These are phyloP conservation scores for Podocnemis expansa DNA, from an alignment of 2,113 vertebrate genomes.

Conservation along the genomic window DNA sequence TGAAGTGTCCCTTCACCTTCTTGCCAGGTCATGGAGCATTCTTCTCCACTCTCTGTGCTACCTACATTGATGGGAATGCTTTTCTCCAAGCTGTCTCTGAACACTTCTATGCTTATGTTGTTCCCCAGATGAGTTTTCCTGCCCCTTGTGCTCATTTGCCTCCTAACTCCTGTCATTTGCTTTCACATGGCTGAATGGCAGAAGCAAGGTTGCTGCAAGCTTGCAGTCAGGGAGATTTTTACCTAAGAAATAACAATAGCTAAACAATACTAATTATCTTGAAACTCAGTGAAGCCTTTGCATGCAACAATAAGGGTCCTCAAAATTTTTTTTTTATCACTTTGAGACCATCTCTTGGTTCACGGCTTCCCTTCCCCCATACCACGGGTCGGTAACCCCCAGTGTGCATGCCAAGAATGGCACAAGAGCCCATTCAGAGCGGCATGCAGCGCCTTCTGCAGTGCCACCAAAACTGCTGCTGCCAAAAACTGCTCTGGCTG, in stretches of 20 bases:
- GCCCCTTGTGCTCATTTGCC: fast-evolving
- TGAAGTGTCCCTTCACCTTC: neutral
- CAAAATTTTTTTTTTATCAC: too few species aligned
- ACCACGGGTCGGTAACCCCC: too few species aligned
- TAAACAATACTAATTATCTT: fast-evolving
- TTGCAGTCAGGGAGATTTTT: neutral
- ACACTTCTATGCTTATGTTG: neutral
- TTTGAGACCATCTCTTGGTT: too few species aligned
- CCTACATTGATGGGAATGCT: neutral
- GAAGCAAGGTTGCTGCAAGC: neutral
- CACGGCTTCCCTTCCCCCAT: neutral
- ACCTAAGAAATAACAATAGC: neutral
- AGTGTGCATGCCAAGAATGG: too few species aligned
- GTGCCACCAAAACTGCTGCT: too few species aligned
- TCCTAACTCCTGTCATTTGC: neutral
- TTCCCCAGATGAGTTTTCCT: neutral
- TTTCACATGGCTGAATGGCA: neutral
- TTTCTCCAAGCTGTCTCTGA: neutral
- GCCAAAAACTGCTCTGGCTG: too few species aligned
- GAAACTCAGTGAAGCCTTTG: slow-evolving; percentile 19
- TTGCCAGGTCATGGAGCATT: neutral
- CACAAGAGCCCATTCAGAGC: too few species aligned
- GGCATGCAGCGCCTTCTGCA: too few species aligned
- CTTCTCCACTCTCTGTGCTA: too few species aligned
- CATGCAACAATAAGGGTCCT: neutral